Base-by-base conservation (phyloP, 2,888 invertebrate species). In the Lathronympha strigana region DNA sequence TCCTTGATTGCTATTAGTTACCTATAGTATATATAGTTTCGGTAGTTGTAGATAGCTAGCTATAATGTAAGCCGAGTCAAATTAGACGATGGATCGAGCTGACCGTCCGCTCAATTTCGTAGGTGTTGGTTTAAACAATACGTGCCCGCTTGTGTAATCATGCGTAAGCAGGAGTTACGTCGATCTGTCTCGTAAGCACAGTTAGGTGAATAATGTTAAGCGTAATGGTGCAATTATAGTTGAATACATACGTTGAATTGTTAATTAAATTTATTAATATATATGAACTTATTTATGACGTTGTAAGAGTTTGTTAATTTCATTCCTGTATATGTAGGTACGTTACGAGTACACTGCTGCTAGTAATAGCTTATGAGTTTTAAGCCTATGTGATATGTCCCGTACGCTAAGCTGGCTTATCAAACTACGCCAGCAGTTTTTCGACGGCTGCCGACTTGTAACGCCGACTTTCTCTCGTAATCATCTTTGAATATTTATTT, bases 1-100 rank as follows among this genome's bases (percentile, higher is more conserved):
- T 72, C 70, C 70, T 63, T 55, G n/a, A 60, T 68, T 61, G 61
- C 66, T 64, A 57, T 31, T 64, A 47, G 31, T 31, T 64, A 47
- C 23, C 63, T 57, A 40, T 67, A 25, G 31, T n/a, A n/a, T n/a
- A n/a, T n/a, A n/a, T n/a, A n/a, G 21, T 50, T 19, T 23, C 8
- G 40, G 40, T 50, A 40, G 63, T 57, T 49, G 21, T 47, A 61
- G 21, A 21, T 54, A 45, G 47, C 13, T 31, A 31, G 28, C n/a
- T 36, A 21, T 38, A 45, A 17, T 36, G 36, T 53, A 36, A 33
- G 15, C n/a, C 17, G n/a, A 58, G 50, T 51, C 33, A 33, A 45
- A 43, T 63, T 36, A 63, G 17, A 40, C 40, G 51, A 60, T 51
- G 28, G 45, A 45, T 58, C 38, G 31, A 53, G 5, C 25, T 28